Evolutionary conservation across 2,888 invertebrate genomes (phyloP), one percentile per base, ranked within the genome.

Genomic region (Thysanoteuthis rhombus): DNA sequence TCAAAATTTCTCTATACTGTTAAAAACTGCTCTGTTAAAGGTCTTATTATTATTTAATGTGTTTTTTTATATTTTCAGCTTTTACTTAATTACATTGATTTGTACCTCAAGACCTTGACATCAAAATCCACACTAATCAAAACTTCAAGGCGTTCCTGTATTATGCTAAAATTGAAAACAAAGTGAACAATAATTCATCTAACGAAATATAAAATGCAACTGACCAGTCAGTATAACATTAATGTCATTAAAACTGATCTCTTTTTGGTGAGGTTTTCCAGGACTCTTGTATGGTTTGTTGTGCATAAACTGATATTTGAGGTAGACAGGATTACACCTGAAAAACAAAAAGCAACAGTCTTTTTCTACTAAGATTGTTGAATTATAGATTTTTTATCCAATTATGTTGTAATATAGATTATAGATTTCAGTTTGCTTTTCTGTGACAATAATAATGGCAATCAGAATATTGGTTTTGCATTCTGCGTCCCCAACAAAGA

Each of bases 221-320:
- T 94, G 93, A 97, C 97, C 97, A 93, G 96, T 95, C 32, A 97
- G 94, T 47, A 97, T 95, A 45, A 97, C 96, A 95, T 96, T 96
- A 89, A 96, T 95, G 94, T 97, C 97, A 94, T 97, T 96, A 96
- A 96, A 97, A 95, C 96, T 96, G 5, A 97, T 95, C 93, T 95
- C 95, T 38, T 94, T 94, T 58, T 94, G 95, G 94, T 97, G 97
- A 32, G 95, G 95, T 93, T 96, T 95, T 40, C 96, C 96, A 38
- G 95, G 93, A 92, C 96, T 97, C 47, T 94, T 93, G 94, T 97
- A 96, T 16, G 95, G 94, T 12, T 95, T 95, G 93, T 96, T 95
- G 90, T 96, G 96, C 94, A 96, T 96, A 94, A 97, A 96, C 90
- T 96, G 95, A 95, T 97, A 97, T 93, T 95, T 95, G 94, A 97